phyloP scores from a whole-genome alignment of 2,113 vertebrate genomes.

The Petrocephalus zakoni region DNA sequence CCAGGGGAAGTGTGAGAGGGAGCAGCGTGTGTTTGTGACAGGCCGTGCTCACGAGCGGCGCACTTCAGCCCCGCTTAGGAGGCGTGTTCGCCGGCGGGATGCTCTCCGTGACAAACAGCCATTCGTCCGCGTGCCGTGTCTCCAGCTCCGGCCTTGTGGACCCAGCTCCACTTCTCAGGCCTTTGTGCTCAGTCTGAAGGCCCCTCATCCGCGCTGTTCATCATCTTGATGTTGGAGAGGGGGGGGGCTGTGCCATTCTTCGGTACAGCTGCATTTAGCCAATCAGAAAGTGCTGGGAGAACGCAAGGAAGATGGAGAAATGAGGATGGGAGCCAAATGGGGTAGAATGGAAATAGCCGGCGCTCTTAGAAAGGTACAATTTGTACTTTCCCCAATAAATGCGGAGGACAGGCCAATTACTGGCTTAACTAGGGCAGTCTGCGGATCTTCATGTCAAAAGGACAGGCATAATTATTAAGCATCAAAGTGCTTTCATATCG shows the following conservation, averaged over 20 bases:
- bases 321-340: not conserved
- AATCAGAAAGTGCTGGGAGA: constrained; percentile 63
- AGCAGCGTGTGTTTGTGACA: not conserved
- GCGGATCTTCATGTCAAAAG: constrained; percentile 83
- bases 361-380: constrained; percentile 73
- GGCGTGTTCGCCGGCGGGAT: not conserved
- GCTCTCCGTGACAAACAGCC: constrained; percentile 75
- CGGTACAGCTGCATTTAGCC: constrained; percentile 80
- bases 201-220: constrained; percentile 89
- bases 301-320: not conserved
- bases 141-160: constrained; percentile 74
- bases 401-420: constrained; percentile 82
- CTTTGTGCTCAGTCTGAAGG: constrained; percentile 82
- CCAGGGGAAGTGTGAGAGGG: not conserved
- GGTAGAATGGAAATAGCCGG: constrained; percentile 59
- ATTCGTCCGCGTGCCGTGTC: constrained; percentile 48
- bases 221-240: constrained; percentile 75
- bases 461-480: constrained; percentile 97
- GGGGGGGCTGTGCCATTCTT: constrained; percentile 78
- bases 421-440: constrained; percentile 83
- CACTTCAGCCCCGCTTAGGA: not conserved
- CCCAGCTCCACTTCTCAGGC: constrained; percentile 74
- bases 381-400: constrained; percentile 76
- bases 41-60: not conserved
- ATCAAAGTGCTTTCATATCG: constrained; percentile 97